A percentile compares a stretch with the other conserved stretches of the same genome.
phyloP scores from a whole-genome alignment of 2,888 invertebrate genomes.

The Enoplolaimus lenunculus region DNA sequence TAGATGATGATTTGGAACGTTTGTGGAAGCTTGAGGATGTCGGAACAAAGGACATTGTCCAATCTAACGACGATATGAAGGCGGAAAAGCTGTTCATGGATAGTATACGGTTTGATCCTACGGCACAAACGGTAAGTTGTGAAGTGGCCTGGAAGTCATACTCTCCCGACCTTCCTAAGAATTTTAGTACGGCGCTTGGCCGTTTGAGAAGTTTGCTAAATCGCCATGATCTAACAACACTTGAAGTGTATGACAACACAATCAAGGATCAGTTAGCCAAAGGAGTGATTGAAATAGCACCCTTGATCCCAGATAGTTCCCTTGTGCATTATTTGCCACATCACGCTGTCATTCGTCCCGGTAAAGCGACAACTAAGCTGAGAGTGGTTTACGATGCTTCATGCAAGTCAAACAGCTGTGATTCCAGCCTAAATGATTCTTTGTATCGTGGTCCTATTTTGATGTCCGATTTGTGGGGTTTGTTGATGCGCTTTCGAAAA shows the following conservation, averaged over 20 bases:
- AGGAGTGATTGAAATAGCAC: background rate
- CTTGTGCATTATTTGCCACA: constrained; percentile 13
- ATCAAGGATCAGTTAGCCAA: background rate
- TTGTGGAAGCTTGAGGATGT: background rate
- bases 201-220: background rate
- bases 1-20: background rate
- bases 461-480: background rate
- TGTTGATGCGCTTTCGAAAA: background rate
- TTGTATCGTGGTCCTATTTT: background rate
- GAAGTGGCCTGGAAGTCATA: background rate
- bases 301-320: background rate
- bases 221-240: background rate
- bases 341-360: constrained; percentile 1
- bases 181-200: background rate
- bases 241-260: background rate
- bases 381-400: constrained; percentile 15
- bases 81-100: background rate
- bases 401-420: background rate
- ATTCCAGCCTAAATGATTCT: constrained; percentile 6
- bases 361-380: constrained; percentile 12
- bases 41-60: background rate
- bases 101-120: background rate
- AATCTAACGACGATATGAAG: background rate
- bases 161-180: background rate
- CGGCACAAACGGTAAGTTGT: background rate